phyloP scores from a whole-genome alignment of 2,888 invertebrate genomes.

The Mimumesa dahlbomi region DNA sequence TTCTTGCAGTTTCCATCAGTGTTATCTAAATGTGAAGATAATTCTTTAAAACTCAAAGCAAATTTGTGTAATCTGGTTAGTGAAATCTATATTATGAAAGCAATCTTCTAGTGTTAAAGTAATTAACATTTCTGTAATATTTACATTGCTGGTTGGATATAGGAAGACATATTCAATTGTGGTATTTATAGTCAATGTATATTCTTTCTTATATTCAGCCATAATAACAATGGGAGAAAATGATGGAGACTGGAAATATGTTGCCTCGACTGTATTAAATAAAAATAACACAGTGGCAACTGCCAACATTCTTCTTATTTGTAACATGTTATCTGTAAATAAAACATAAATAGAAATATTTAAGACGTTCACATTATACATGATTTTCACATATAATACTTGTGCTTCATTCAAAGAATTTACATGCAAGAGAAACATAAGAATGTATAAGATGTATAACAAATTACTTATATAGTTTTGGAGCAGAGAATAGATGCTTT shows the following conservation, averaged over 20 bases:
- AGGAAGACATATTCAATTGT: conserved; percentile 76
- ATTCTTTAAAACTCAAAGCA: not conserved
- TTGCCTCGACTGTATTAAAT: conserved; percentile 2
- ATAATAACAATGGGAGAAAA: conserved; percentile 69
- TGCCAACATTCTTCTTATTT: conserved; percentile 13
- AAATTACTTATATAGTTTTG: no score
- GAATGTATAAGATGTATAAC: not conserved
- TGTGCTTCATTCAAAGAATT: no score
- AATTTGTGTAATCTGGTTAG: not conserved
- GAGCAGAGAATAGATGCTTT: no score
- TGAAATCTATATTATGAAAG: not conserved
- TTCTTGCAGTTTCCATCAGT: conserved; percentile 67
- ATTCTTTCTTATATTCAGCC: conserved; percentile 67
- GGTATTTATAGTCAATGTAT: conserved; percentile 65
- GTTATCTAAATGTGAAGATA: conserved; percentile 30
- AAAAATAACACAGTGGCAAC: conserved; percentile 13
- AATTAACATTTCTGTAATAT: conserved; percentile 30
- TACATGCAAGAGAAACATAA: not conserved
- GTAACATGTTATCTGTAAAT: conserved; percentile 10
- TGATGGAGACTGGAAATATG: conserved; percentile 32
- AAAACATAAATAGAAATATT: no score
- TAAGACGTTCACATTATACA: no score
- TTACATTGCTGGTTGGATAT: conserved; percentile 70
- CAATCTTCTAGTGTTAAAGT: no score
- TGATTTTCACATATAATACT: no score